Percentiles rank a stretch among this genome's conserved stretches.
Conservation (phyloP, 1,140 invertebrate genomes). For the Trichoplusia ni region DNA sequence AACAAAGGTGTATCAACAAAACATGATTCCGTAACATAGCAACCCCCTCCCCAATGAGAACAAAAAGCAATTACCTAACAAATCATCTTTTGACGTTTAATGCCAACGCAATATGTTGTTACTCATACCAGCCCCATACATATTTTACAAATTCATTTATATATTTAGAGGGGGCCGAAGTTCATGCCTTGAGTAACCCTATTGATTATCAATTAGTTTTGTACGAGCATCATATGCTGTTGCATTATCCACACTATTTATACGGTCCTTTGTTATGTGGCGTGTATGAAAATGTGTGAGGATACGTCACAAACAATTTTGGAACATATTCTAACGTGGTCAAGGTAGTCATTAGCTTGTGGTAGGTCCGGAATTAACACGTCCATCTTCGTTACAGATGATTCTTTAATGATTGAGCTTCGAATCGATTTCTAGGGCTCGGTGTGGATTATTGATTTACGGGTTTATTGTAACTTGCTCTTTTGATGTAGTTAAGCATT, state of each 20-base stretch:
- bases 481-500: conserved; percentile 53
- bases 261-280: conserved; percentile 68
- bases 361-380: conserved; percentile 60
- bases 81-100: conserved; percentile 80
- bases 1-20: conserved; percentile 72
- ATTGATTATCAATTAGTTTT: conserved; percentile 80
- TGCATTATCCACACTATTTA: conserved; percentile 78
- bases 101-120: conserved; percentile 78
- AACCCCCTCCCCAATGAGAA: conserved; percentile 64
- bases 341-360: conserved; percentile 44
- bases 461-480: conserved; percentile 71
- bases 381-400: conserved; percentile 75
- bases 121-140: conserved; percentile 55
- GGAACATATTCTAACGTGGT: conserved; percentile 38
- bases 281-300: conserved; percentile 59
- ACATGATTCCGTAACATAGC: conserved; percentile 61
- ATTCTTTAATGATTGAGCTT: conserved; percentile 72
- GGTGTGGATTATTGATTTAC: conserved; percentile 76
- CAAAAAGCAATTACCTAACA: conserved; percentile 79
- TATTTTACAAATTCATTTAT: conserved; percentile 36
- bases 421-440: conserved; percentile 72
- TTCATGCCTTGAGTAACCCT: conserved; percentile 63
- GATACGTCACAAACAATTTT: conserved; percentile 34
- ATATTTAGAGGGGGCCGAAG: conserved; percentile 56
- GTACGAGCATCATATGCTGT: conserved; percentile 75